A percentile compares a stretch with the other conserved stretches of the same genome.
Evolutionary conservation across 1,140 invertebrate genomes (phyloP).

Genomic region (Agrypnia vestita): DNA sequence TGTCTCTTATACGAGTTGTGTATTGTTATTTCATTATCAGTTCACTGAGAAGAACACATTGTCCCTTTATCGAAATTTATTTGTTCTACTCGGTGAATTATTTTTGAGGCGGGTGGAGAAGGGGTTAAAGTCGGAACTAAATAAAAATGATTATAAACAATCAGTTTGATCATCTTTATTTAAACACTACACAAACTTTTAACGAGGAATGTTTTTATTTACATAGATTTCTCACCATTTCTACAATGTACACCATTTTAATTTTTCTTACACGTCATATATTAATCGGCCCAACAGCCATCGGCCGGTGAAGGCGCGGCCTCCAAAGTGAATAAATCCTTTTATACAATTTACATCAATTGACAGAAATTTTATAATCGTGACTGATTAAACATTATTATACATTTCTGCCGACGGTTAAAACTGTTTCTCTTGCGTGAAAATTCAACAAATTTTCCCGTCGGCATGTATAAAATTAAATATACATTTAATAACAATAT

Average conservation of each 20-base stretch:
- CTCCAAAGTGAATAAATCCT: constrained; percentile 30
- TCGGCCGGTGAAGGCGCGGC: neutral
- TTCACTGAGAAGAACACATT: too few species aligned
- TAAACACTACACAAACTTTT: constrained; percentile 54
- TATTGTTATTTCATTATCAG: too few species aligned
- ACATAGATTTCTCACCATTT: constrained; percentile 50
- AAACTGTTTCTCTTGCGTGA: too few species aligned
- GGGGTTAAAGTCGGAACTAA: neutral
- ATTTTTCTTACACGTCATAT: constrained; percentile 13
- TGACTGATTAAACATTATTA: neutral
- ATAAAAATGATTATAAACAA: neutral
- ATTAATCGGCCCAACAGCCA: constrained; percentile 1
- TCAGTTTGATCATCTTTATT: constrained; percentile 55
- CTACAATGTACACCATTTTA: constrained; percentile 49
- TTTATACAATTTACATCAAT: constrained; percentile 42
- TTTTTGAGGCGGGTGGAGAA: too few species aligned
- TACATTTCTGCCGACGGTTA: neutral
- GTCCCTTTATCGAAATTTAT: too few species aligned
- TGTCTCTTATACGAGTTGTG: too few species aligned
- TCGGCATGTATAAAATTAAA: neutral
- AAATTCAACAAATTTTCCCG: too few species aligned
- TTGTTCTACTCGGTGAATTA: too few species aligned
- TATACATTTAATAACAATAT: constrained; percentile 9
- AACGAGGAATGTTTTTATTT: constrained; percentile 58
- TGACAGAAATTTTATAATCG: constrained; percentile 5